Base-by-base conservation (phyloP, 2,113 vertebrate species). In the Saccopteryx bilineata region DNA sequence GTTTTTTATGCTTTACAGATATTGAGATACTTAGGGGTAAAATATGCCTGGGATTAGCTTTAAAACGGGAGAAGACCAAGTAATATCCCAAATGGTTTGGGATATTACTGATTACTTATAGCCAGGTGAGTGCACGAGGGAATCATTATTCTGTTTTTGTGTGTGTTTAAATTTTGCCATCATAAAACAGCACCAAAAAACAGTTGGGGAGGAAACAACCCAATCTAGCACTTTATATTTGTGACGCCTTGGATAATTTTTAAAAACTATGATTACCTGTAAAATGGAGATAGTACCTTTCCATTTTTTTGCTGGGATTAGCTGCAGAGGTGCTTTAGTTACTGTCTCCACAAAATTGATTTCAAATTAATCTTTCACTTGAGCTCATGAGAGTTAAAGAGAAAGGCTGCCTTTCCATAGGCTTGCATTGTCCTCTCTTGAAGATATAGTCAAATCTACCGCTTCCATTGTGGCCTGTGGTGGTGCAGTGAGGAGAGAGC, bases 271-370 rank as follows among this genome's bases (percentile, higher is more conserved):
- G 75, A 21, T 79, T 75, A 68, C 11, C 24, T 96, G 2, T 82
- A 78, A 92, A 90, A 63, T 65, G 31, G 17, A 87, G 87, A 79
- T 18, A 72, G 52, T 46, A 13, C 12, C 24, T 72, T 80, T 84
- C 31, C 12, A 50, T 75, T 93, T 89, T 71, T 71, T 52, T 72
- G 39, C 60, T 75, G 33, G 65, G 33, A 56, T 89, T 89, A 80
- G 24, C 60, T 33, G 78, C 69, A 91, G 63, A 84, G 10, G 46
- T 90, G 56, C 76, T 86, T 91, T 60, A 23, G 65, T 84, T 75
- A 69, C 11, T 52, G 2, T 82, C 23, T 79, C 39, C 26, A 81
- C 60, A 80, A 90, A 81, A 66, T 24, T 46, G 60, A 39, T 89
- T 56, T 60, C 52, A 33, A 74, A 17, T 74, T 17, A 39, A 52